Conservation (phyloP, 2,797 vertebrate genomes). For the Coregonus sp. region DNA sequence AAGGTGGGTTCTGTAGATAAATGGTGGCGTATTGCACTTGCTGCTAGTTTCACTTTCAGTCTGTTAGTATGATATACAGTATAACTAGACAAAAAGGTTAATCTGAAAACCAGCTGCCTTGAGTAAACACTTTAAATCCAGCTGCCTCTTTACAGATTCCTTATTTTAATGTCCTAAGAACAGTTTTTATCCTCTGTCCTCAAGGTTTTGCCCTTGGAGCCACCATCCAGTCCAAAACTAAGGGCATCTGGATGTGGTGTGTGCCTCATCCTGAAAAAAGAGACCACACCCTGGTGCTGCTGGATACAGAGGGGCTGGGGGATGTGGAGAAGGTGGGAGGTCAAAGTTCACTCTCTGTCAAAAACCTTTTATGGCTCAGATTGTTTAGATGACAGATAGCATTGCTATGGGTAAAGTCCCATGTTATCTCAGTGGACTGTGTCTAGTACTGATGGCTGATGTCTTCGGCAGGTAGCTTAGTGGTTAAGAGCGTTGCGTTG, state of each 20-base stretch:
- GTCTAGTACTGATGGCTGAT: not conserved
- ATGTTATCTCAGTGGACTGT: not conserved
- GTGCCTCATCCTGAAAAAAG: too few relatives aligned
- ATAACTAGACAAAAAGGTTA: not conserved
- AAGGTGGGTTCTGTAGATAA: not conserved
- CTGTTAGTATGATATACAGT: not conserved
- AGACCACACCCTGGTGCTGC: too few relatives aligned
- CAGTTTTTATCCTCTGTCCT: too few relatives aligned
- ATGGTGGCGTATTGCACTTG: not conserved
- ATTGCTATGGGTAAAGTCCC: not conserved
- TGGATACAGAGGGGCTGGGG: too few relatives aligned
- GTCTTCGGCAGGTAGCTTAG: not conserved
- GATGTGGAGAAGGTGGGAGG: too few relatives aligned
- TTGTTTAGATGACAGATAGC: too few relatives aligned
- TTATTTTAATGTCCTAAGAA: constrained; percentile 18
- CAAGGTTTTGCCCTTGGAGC: too few relatives aligned
- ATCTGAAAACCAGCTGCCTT: not conserved
- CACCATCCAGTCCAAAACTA: too few relatives aligned
- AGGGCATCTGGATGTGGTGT: too few relatives aligned
- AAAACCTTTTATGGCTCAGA: too few relatives aligned
- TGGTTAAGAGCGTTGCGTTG: too few relatives aligned
- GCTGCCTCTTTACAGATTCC: not conserved
- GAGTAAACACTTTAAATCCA: not conserved
- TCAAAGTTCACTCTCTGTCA: not conserved
- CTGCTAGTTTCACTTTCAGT: not conserved